A percentile compares a stretch with the other conserved stretches of the same genome.
These are phyloP conservation scores for Oriolus oriolus DNA, from an alignment of 2,113 vertebrate species.

Conservation along the genomic window DNA sequence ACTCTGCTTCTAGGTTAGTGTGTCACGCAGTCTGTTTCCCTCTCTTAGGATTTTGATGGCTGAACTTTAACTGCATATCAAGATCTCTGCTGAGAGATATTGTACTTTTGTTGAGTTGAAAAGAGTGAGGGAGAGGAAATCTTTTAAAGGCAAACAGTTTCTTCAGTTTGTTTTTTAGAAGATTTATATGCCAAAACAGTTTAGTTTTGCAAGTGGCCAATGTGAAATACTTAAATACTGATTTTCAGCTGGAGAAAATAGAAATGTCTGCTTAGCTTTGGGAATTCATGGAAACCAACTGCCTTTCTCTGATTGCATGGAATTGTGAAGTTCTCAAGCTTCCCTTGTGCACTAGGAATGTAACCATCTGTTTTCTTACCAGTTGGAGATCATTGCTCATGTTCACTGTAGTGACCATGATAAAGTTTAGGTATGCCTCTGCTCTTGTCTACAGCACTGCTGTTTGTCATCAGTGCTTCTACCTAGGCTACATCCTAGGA, in stretches of 20 bases:
- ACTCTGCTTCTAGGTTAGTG: constrained; percentile 37
- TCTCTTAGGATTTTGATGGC: background rate
- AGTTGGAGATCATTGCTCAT: background rate
- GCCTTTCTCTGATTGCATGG: background rate
- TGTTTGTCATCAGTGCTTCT: background rate
- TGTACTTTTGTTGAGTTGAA: background rate
- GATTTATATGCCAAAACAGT: background rate
- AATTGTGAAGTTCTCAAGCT: background rate
- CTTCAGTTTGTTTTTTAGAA: background rate
- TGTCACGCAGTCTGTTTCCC: background rate
- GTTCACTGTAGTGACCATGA: background rate
- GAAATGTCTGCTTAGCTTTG: background rate
- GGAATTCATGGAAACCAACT: background rate
- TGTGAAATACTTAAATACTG: background rate
- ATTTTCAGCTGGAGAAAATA: background rate
- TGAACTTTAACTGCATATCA: background rate
- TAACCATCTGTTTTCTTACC: background rate
- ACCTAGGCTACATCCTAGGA: background rate
- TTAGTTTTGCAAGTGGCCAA: background rate
- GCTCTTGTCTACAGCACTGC: background rate
- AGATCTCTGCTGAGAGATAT: background rate
- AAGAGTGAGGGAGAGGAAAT: background rate
- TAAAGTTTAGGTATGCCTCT: background rate
- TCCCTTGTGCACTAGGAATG: background rate
- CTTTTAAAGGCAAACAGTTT: background rate